phyloP scores from a whole-genome alignment of 2,888 invertebrate genomes.

The Diarsia rubi region DNA sequence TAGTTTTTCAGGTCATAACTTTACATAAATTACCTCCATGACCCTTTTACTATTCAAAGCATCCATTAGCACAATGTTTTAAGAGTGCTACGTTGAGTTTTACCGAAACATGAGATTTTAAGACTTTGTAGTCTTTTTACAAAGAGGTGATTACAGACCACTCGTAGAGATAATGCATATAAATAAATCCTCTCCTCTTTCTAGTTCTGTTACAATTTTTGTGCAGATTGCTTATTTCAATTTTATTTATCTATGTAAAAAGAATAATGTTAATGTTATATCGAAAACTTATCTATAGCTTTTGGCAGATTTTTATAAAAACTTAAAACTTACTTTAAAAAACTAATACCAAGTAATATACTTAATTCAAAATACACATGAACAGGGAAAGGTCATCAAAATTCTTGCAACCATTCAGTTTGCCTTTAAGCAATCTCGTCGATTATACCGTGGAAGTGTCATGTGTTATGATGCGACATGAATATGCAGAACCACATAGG shows the following conservation, averaged over 20 bases:
- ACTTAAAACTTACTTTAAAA: too few species aligned
- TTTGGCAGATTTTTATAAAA: neutral
- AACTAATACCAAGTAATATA: neutral
- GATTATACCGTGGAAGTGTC: neutral
- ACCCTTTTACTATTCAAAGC: too few species aligned
- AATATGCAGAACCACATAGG: neutral
- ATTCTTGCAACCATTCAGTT: neutral
- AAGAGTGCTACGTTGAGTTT: too few species aligned
- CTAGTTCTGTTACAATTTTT: neutral
- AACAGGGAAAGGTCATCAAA: neutral
- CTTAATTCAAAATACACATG: neutral
- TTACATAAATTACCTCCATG: too few species aligned
- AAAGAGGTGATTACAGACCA: neutral
- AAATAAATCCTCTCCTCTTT: neutral
- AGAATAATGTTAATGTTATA: neutral
- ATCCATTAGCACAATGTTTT: too few species aligned
- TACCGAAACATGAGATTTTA: too few species aligned
- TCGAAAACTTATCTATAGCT: accelerated
- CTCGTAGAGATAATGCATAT: neutral
- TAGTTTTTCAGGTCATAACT: too few species aligned
- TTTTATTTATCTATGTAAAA: neutral
- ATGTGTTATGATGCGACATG: neutral
- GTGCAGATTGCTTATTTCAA: neutral
- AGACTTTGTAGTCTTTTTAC: neutral
- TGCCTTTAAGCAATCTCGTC: neutral